Base-by-base conservation (phyloP, 2,797 vertebrate genomes). In the Ciconia nigra region DNA sequence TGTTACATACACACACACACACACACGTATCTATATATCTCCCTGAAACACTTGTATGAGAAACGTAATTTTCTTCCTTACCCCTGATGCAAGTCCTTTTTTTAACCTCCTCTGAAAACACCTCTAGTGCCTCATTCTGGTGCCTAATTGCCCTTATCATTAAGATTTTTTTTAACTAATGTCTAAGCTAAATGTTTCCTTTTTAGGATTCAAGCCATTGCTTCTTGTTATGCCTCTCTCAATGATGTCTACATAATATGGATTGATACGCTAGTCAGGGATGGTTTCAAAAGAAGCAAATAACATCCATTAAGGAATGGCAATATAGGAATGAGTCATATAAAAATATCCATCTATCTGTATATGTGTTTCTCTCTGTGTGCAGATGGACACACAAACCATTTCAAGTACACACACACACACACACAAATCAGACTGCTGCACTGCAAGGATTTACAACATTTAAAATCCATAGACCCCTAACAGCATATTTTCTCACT, bases 171-270 rank as follows among this genome's bases (percentile, higher is more conserved):
- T 93, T 82, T 14, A 93, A 93, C 84, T 91, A 97, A 95, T 90
- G 85, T 87, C 69, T 96, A 96, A 96, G 88, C 88, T 77, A 94
- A 95, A 94, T 95, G 80, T 96, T 97, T 96, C 83, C 80, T 80
- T 95, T 96, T 96, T 87, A 94, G 41, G 88, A 97, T 96, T 93
- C 91, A 96, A 93, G 71, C 77, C 91, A 96, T 92, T 97, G 90
- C 93, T 92, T 83, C 93, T 89, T 95, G 94, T 89, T 93, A 91
- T 94, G 88, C 62, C 51, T 90, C 70, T 94, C 84, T 89, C 94
- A 94, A 55, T 87, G 91, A 95, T 90, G 83, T 93, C 96, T 96
- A 67, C 77, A 82, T 96, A 96, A 96, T 96, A 94, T 77, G 77
- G 93, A 97, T 94, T 95, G 94, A 94, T 95, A 94, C 12, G 11